phyloP scores from a whole-genome alignment of 2,888 invertebrate genomes.

The Caenorhabditis sulstoni region DNA sequence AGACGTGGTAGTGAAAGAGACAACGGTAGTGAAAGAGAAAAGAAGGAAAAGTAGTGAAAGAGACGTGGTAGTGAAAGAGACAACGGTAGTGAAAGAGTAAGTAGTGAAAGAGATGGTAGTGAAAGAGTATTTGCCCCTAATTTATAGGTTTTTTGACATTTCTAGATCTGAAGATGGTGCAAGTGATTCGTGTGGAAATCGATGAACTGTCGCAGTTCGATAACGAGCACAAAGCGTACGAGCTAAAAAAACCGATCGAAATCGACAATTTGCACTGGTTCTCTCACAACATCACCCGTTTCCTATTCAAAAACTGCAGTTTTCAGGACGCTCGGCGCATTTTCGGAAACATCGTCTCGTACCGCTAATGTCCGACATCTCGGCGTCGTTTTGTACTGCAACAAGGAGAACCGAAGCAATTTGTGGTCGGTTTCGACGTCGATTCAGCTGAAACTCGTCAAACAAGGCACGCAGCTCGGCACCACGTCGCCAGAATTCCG shows the following conservation, averaged over 20 bases:
- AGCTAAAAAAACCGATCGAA: background rate
- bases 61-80: too few relatives aligned
- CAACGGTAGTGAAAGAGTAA: too few relatives aligned
- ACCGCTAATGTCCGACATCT: background rate
- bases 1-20: too few relatives aligned
- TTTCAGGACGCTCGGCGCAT: slow-evolving; percentile 2
- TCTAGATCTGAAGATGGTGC: background rate
- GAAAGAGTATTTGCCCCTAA: too few relatives aligned
- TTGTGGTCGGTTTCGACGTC: background rate
- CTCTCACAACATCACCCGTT: too few relatives aligned
- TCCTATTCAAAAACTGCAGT: too few relatives aligned
- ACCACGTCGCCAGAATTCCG: background rate
- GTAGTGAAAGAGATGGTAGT: too few relatives aligned
- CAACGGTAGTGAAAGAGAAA: too few relatives aligned
- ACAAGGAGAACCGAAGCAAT: slow-evolving; percentile 2
- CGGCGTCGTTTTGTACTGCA: background rate
- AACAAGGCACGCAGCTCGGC: background rate
- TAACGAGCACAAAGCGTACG: background rate
- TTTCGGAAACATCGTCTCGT: slow-evolving; percentile 1
- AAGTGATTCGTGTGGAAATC: slow-evolving; percentile 6
- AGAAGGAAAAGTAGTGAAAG: too few relatives aligned
- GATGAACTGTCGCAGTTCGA: background rate
- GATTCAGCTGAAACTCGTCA: slow-evolving; percentile 1
- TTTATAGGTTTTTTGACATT: too few relatives aligned
- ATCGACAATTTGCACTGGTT: background rate